Evolutionary conservation across 2,888 invertebrate genomes (phyloP).

Genomic region (Morinoia aosen): DNA sequence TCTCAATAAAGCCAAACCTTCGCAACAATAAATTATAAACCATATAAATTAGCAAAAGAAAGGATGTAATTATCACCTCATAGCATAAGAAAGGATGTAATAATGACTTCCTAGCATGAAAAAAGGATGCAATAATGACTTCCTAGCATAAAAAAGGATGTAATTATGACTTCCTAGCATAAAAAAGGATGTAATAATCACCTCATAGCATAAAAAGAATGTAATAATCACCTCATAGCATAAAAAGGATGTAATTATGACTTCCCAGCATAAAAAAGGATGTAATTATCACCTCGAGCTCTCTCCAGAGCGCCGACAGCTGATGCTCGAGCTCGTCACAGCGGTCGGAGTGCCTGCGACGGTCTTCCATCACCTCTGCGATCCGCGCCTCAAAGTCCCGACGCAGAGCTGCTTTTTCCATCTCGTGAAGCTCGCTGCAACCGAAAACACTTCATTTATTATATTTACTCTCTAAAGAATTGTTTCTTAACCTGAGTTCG

Average conservation of each 20-base stretch:
- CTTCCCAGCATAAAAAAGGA: too few species aligned
- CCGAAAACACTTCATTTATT: not conserved
- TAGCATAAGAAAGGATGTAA: not conserved
- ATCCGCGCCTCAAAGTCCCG: constrained; percentile 57
- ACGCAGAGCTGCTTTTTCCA: constrained; percentile 59
- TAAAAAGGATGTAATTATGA: too few species aligned
- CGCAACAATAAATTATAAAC: not conserved
- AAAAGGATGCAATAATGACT: too few species aligned
- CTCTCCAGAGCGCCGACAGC: constrained; percentile 60
- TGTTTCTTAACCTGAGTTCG: too few species aligned
- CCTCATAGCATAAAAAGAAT: too few species aligned
- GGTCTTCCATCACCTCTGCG: constrained; percentile 55
- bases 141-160: too few species aligned
- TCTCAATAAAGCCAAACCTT: not conserved
- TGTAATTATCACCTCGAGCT: constrained; percentile 56
- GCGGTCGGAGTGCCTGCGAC: constrained; percentile 56
- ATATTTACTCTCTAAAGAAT: not conserved
- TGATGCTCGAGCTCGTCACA: constrained; percentile 58
- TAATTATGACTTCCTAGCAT: not conserved
- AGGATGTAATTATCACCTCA: not conserved
- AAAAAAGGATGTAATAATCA: not conserved
- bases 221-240: not conserved
- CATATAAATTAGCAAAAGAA: not conserved
- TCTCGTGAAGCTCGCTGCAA: constrained; percentile 58
- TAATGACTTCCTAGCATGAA: too few species aligned